Evolutionary conservation across 2,113 vertebrate genomes (phyloP).

Genomic region (Poecile atricapillus): DNA sequence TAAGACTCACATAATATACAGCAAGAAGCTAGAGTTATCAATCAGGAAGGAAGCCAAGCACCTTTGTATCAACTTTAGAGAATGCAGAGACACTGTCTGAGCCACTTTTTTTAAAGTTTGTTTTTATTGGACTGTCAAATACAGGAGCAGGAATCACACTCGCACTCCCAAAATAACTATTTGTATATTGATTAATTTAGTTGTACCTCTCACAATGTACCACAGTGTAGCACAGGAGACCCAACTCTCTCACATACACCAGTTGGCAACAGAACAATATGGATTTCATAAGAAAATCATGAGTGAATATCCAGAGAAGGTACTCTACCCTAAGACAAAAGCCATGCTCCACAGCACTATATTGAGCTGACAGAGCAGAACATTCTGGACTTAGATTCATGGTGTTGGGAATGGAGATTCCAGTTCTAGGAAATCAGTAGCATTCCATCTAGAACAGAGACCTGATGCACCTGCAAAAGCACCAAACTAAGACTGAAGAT

Average conservation of each 20-base stretch:
- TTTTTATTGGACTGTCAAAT: not conserved
- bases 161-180: not conserved
- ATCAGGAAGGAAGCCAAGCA: not conserved
- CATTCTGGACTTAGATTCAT: not conserved
- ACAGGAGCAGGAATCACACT: not conserved
- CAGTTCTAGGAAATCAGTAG: not conserved
- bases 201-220: not conserved
- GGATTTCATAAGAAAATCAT: not conserved
- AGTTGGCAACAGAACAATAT: not conserved
- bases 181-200: not conserved
- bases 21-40: not conserved
- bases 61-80: not conserved
- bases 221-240: not conserved
- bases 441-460: not conserved
- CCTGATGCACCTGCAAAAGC: not conserved
- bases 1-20: not conserved
- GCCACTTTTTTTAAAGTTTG: not conserved
- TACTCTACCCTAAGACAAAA: not conserved
- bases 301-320: not conserved
- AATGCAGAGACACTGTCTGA: not conserved
- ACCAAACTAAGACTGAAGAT: not conserved
- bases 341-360: not conserved
- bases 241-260: not conserved
- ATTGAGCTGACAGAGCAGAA: accelerated
- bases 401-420: not conserved